Evolutionary conservation across 2,797 vertebrate species (phyloP), one percentile per base, ranked within the genome.

Genomic region (Fratercula arctica): DNA sequence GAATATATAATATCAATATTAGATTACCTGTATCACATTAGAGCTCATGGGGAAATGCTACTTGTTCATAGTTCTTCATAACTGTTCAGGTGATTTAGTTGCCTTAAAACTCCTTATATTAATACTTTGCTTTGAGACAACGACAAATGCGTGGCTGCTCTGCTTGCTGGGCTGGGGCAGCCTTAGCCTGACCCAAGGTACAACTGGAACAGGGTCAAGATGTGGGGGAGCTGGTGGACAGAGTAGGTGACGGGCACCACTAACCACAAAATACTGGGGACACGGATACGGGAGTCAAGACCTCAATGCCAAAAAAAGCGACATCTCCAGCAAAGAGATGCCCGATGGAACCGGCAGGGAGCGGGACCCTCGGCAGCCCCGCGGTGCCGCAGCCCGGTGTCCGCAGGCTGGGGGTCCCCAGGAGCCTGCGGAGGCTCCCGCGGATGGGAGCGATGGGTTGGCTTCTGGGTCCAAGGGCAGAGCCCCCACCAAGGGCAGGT

Each of bases 391-490:
- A 43, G 59, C 59, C 43, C 0, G 1, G 23, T 37, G 41, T 31
- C 48, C 6, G 6, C 35, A 23, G 53, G 37, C 35, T 3, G 17
- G 8, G 63, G 37, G 8, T 13, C 61, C 51, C 16, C 33, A 7
- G 59, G 31, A 50, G 19, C 82, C 43, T 7, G 2, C 3, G 12
- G 60, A 63, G 17, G 37, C 26, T 63, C 61, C 61, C 15, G 2
- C 3, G 9, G 57, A 5, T 0, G 1, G 45, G 61, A 35, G 41
- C 2, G 0, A 15, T 7, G 50, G 33, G 51, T 3, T 5, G 60
- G 53, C 1, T 0, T 3, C 9, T 0, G 3, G 63, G 35, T 18
- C 41, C 1, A 2, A 29, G 0, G 2, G n/a, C 10, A 4, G 79
- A 56, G 41, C 41, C 16, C 45, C 68, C 4, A 1, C 9, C 2